Evolutionary conservation across 2,113 vertebrate species (phyloP).

Genomic region (Entosphenus tridentatus): DNA sequence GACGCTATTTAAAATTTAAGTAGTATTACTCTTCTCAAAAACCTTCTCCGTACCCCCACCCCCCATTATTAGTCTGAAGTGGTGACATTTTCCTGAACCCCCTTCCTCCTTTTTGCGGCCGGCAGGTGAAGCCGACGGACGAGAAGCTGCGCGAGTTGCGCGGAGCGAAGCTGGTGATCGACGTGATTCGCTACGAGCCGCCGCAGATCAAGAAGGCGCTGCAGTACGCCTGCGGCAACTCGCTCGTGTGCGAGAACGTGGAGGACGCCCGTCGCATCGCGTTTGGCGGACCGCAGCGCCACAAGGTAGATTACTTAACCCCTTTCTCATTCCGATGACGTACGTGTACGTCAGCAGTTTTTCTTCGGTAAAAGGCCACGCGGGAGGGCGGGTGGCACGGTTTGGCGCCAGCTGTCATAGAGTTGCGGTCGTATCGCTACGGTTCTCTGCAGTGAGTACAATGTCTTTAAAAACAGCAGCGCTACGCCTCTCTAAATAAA

Average conservation of each 20-base stretch:
- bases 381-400: neutral
- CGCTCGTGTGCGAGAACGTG: conserved; percentile 58
- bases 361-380: too few species aligned
- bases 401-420: neutral
- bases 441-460: too few species aligned
- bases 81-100: conserved; percentile 4
- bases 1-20: too few species aligned
- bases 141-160: conserved; percentile 58
- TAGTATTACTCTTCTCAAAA: too few species aligned
- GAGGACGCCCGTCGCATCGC: conserved; percentile 50
- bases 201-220: conserved; percentile 42
- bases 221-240: conserved; percentile 73
- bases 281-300: conserved; percentile 34
- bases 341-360: too few species aligned
- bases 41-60: too few species aligned
- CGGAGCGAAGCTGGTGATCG: conserved; percentile 56
- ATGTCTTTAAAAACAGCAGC: too few species aligned
- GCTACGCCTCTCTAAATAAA: too few species aligned
- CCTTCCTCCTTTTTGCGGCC: too few species aligned
- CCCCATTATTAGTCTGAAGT: too few species aligned
- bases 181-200: conserved; percentile 43
- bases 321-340: too few species aligned
- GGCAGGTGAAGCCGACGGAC: conserved; percentile 49
- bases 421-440: too few species aligned
- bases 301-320: conserved; percentile 33